Percentiles rank a stretch among this genome's conserved stretches.
These are phyloP conservation scores for Silurus asotus DNA, from an alignment of 2,113 vertebrate species.

Conservation along the genomic window DNA sequence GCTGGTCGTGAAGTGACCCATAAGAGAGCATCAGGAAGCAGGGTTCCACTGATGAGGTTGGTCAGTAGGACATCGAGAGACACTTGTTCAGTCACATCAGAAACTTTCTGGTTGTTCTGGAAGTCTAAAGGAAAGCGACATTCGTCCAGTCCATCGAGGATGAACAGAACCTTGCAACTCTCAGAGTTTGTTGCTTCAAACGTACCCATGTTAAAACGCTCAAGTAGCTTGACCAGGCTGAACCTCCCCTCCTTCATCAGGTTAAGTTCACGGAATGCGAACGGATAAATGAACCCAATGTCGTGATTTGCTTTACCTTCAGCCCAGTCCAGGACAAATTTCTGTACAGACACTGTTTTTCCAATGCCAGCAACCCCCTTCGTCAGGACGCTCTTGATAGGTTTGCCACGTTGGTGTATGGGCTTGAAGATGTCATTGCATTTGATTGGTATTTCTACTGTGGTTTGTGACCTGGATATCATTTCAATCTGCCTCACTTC, in stretches of 20 bases:
- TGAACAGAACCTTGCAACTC: conserved; percentile 26
- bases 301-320: conserved; percentile 40
- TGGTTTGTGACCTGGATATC: conserved; percentile 23
- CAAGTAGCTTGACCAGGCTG: conserved; percentile 36
- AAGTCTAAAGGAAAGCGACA: conserved; percentile 47
- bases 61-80: conserved; percentile 39
- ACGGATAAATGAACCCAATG: conserved; percentile 36
- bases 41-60: conserved; percentile 44
- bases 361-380: conserved; percentile 16
- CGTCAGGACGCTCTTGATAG: conserved; percentile 41
- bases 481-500: conserved; percentile 49
- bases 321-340: conserved; percentile 47
- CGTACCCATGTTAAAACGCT: conserved; percentile 33
- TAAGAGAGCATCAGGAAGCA: conserved; percentile 39
- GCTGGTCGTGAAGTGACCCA: conserved; percentile 48
- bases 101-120: conserved; percentile 30
- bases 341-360: conserved; percentile 37
- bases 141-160: conserved; percentile 33
- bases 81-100: conserved; percentile 1
- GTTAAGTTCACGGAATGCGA: conserved; percentile 47
- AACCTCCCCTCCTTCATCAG: conserved; percentile 29
- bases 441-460: conserved; percentile 33
- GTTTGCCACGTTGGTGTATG: neutral
- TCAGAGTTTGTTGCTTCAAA: neutral
- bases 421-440: conserved; percentile 47